Percentiles rank a stretch among this genome's conserved stretches.
phyloP scores from a whole-genome alignment of 64 coral and sea anemone genomes.

The Montipora efflorescens region DNA sequence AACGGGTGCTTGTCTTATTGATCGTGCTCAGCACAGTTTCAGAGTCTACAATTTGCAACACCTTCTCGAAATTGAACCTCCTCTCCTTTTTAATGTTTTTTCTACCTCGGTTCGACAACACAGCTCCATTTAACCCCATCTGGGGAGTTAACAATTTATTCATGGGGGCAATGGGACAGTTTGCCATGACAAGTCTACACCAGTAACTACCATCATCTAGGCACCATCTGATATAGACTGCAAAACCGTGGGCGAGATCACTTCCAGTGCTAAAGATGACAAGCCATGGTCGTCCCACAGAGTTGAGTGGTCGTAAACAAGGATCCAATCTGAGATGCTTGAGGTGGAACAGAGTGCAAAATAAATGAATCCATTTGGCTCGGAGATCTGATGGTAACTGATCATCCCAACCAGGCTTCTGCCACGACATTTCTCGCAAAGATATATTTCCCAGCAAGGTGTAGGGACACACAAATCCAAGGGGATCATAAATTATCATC shows the following conservation, averaged over 20 bases:
- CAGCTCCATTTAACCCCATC: slow-evolving; percentile 73
- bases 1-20: slow-evolving; percentile 56
- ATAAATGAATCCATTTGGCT: slow-evolving; percentile 61
- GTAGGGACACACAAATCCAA: slow-evolving; percentile 81
- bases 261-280: slow-evolving; percentile 82
- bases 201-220: slow-evolving; percentile 37
- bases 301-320: slow-evolving; percentile 23
- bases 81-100: slow-evolving; percentile 74
- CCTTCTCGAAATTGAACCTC: slow-evolving; percentile 38
- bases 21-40: slow-evolving; percentile 60
- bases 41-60: slow-evolving; percentile 68
- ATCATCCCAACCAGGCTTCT: slow-evolving; percentile 74
- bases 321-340: slow-evolving; percentile 60
- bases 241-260: slow-evolving; percentile 73
- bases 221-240: slow-evolving; percentile 72
- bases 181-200: slow-evolving; percentile 81
- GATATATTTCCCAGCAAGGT: slow-evolving; percentile 71
- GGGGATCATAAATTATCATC: slow-evolving; percentile 85
- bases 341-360: slow-evolving; percentile 59
- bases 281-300: slow-evolving; percentile 46
- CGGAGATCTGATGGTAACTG: slow-evolving; percentile 45
- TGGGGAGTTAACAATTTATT: slow-evolving; percentile 76
- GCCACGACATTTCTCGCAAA: slow-evolving; percentile 68
- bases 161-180: slow-evolving; percentile 64
- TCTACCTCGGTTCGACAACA: slow-evolving; percentile 68